Evolutionary conservation across 1,140 invertebrate genomes (phyloP).

Genomic region (Bradynema listronoti): DNA sequence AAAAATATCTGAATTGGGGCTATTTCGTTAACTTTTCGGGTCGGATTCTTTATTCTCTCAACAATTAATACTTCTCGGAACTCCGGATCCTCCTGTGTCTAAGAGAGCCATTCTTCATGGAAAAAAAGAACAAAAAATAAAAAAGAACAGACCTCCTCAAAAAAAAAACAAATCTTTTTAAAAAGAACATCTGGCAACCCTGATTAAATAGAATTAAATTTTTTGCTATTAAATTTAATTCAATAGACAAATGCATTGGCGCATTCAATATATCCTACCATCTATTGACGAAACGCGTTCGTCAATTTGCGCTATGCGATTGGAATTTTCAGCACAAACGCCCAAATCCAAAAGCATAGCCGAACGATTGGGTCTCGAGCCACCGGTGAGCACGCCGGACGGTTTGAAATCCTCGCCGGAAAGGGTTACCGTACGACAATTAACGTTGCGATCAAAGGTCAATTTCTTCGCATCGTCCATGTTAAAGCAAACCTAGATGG

Average conservation of each 20-base stretch:
- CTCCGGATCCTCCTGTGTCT: too few species aligned
- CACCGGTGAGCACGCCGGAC: constrained; percentile 77
- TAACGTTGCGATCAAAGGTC: constrained; percentile 70
- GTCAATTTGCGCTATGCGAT: constrained; percentile 13
- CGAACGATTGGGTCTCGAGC: constrained; percentile 56
- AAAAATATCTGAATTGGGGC: too few species aligned
- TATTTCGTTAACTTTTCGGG: too few species aligned
- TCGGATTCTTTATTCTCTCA: too few species aligned
- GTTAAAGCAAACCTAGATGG: constrained; percentile 63
- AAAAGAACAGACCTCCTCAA: too few species aligned
- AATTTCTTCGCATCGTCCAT: constrained; percentile 72
- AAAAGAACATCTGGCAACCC: too few species aligned
- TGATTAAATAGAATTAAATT: not conserved
- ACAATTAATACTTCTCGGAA: too few species aligned
- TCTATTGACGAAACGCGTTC: constrained; percentile 28
- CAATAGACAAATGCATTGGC: not conserved
- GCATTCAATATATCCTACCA: not conserved
- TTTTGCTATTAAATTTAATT: not conserved
- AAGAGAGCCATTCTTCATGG: too few species aligned
- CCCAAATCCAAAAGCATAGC: constrained; percentile 14
- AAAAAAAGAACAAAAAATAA: too few species aligned
- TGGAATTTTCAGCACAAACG: constrained; percentile 2
- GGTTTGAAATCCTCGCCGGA: constrained; percentile 88
- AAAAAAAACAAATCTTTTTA: too few species aligned
- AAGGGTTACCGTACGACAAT: constrained; percentile 75